Evolutionary conservation across 2,888 invertebrate species (phyloP).

Genomic region (Spialia ferax): DNA sequence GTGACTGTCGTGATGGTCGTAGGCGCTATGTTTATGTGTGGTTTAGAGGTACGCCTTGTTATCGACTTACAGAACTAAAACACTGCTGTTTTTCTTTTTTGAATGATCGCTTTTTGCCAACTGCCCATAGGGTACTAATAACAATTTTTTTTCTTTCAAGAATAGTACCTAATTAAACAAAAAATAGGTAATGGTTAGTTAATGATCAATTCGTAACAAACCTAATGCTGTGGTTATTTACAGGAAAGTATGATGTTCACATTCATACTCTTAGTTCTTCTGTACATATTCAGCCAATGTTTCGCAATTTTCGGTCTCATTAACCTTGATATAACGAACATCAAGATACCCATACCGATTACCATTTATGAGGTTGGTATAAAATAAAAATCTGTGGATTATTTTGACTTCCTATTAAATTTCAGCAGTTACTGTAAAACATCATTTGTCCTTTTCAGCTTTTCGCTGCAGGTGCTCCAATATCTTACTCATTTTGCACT

Average conservation of each 20-base stretch:
- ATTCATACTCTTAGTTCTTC: slow-evolving; percentile 70
- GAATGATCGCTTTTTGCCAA: background rate
- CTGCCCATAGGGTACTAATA: no score
- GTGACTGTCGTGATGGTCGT: slow-evolving; percentile 87
- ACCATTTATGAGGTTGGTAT: slow-evolving; percentile 75
- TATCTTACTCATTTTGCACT: slow-evolving; percentile 76
- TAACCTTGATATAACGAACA: slow-evolving; percentile 77
- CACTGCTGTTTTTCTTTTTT: background rate
- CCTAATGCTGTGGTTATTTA: no score
- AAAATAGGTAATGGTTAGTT: no score
- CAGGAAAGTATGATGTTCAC: slow-evolving; percentile 84
- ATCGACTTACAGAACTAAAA: background rate
- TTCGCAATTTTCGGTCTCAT: slow-evolving; percentile 80
- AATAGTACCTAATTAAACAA: no score
- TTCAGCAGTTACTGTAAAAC: background rate
- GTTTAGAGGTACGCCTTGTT: slow-evolving; percentile 82
- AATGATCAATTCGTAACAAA: no score
- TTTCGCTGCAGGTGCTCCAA: slow-evolving; percentile 79
- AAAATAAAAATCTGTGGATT: background rate
- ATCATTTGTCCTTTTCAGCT: slow-evolving; percentile 58
- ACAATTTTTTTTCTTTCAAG: no score
- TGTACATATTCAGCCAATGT: slow-evolving; percentile 80
- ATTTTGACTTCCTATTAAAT: background rate
- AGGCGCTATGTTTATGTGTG: slow-evolving; percentile 88
- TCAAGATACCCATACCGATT: slow-evolving; percentile 77